Evolutionary conservation across 2,888 invertebrate genomes (phyloP).

Genomic region (Cryptus armator): DNA sequence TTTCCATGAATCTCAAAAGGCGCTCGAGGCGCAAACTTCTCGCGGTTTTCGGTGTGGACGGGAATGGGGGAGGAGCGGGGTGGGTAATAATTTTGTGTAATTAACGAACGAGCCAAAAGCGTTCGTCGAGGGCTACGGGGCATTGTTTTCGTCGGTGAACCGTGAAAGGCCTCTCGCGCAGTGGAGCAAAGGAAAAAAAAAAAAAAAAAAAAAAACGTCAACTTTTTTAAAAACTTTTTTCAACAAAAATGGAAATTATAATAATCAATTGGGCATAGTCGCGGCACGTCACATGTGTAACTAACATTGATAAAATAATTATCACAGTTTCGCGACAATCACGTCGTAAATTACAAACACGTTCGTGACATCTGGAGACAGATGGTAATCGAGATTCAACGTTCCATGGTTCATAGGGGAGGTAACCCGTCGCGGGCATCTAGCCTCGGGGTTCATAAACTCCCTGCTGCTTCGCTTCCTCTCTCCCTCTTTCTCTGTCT

Average conservation of each 20-base stretch:
- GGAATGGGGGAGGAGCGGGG: background rate
- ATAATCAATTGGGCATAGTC: conserved; percentile 41
- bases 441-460: conserved; percentile 53
- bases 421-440: conserved; percentile 33
- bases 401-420: conserved; percentile 38
- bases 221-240: conserved; percentile 2
- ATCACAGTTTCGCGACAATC: conserved; percentile 36
- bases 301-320: conserved; percentile 41
- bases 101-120: conserved; percentile 57
- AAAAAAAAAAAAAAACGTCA: no score
- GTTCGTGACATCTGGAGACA: conserved; percentile 60
- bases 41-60: conserved; percentile 23
- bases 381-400: conserved; percentile 64
- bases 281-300: background rate
- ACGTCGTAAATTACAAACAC: conserved; percentile 62
- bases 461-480: conserved; percentile 8
- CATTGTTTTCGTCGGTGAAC: conserved; percentile 53
- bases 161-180: conserved; percentile 18
- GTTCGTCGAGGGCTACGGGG: conserved; percentile 35
- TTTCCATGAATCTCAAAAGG: conserved; percentile 30
- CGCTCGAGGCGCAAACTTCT: conserved; percentile 6
- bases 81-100: conserved; percentile 61
- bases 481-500: background rate
- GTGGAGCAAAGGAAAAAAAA: background rate
- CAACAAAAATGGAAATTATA: conserved; percentile 30